phyloP scores from a whole-genome alignment of 2,113 vertebrate genomes.

The Carlito syrichta region DNA sequence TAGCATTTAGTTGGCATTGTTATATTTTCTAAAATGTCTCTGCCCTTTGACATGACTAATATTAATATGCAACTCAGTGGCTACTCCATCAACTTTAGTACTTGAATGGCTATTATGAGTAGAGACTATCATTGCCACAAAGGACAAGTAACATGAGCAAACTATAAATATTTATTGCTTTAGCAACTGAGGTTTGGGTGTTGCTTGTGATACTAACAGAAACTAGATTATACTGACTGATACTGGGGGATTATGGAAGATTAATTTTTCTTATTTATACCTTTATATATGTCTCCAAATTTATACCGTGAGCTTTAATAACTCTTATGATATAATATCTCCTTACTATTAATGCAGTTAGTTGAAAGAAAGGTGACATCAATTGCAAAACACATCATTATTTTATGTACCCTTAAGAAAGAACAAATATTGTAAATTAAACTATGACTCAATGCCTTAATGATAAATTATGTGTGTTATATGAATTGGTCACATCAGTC shows the following conservation, averaged over 20 bases:
- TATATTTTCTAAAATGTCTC: neutral
- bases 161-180: neutral
- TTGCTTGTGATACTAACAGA: neutral
- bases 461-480: neutral
- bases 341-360: neutral
- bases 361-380: neutral
- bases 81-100: neutral
- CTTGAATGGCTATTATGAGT: neutral
- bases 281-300: neutral
- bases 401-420: neutral
- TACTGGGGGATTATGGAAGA: neutral
- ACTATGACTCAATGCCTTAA: neutral
- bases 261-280: neutral
- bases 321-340: neutral
- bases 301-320: neutral
- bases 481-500: neutral
- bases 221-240: neutral
- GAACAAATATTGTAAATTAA: neutral
- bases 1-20: neutral
- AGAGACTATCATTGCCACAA: neutral
- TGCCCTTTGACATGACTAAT: neutral
- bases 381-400: neutral
- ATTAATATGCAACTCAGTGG: neutral
- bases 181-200: neutral
- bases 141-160: neutral